phyloP scores from a whole-genome alignment of 2,113 vertebrate species.

The Pterocles orientalis region DNA sequence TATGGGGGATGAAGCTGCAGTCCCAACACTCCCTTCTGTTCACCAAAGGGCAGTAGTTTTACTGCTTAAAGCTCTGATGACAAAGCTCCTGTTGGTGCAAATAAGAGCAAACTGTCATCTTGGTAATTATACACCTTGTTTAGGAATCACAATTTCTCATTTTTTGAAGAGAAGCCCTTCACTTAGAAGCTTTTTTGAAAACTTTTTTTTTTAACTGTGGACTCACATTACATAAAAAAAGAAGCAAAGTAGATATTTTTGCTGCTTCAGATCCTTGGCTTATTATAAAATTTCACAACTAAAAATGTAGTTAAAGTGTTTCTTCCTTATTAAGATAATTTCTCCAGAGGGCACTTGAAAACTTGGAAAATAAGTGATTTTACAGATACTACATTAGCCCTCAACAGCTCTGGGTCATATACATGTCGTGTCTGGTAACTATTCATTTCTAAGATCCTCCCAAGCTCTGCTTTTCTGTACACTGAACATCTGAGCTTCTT shows the following conservation, averaged over 20 bases:
- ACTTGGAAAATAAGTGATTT: neutral
- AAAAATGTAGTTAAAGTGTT: neutral
- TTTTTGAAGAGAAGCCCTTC: neutral
- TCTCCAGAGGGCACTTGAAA: neutral
- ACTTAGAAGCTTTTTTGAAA: neutral
- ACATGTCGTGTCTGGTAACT: conserved; percentile 3
- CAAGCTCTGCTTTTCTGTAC: conserved; percentile 43
- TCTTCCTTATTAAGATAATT: neutral
- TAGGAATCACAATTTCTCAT: neutral
- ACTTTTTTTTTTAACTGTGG: neutral
- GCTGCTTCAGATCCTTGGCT: neutral
- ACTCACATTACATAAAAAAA: neutral
- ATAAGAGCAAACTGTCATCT: neutral
- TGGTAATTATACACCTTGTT: neutral
- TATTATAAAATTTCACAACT: neutral
- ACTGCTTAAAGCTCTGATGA: neutral
- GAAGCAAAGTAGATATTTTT: neutral
- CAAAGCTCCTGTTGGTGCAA: neutral
- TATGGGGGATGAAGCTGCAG: neutral
- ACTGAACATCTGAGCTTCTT: conserved; percentile 46
- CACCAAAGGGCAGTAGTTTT: neutral
- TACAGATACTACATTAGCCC: neutral
- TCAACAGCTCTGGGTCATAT: neutral
- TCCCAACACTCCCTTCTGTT: neutral
- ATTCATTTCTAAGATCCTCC: conserved; percentile 42